phyloP scores from a whole-genome alignment of 1,140 invertebrate genomes.

The Sycobia sp. region DNA sequence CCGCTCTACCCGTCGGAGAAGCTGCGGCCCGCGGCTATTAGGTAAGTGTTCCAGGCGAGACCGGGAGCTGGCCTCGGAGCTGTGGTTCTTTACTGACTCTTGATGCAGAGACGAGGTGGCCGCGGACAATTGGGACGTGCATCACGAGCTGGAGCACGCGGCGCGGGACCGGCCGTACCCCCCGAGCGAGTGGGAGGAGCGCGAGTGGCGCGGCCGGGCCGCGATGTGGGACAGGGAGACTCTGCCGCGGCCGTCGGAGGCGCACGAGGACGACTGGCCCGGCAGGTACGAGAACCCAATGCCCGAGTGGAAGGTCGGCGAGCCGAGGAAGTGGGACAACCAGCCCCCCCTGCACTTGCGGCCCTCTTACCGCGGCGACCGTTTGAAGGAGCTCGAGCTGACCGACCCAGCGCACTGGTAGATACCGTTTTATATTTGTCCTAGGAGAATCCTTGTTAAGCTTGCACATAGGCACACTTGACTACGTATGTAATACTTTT shows the following conservation, averaged over 20 bases:
- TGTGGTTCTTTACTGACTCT: too few species aligned
- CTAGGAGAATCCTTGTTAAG: neutral
- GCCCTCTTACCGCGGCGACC: constrained; percentile 54
- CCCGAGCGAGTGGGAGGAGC: constrained; percentile 55
- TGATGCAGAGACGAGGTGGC: constrained; percentile 49
- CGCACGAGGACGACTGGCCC: constrained; percentile 57
- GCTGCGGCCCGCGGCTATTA: constrained; percentile 39
- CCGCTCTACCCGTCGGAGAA: constrained; percentile 52
- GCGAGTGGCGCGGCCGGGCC: constrained; percentile 53
- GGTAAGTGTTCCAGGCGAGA: constrained; percentile 27
- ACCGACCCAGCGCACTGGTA: constrained; percentile 45
- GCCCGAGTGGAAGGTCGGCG: constrained; percentile 56
- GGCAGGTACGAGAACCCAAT: constrained; percentile 51
- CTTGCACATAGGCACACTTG: constrained; percentile 22
- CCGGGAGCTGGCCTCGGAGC: neutral
- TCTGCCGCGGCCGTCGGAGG: constrained; percentile 50
- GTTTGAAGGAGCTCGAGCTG: constrained; percentile 55
- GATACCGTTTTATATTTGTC: constrained; percentile 19
- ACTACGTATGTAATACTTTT: neutral
- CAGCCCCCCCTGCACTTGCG: constrained; percentile 48
- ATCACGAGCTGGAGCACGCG: constrained; percentile 54
- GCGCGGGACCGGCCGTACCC: constrained; percentile 51
- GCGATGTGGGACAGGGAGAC: constrained; percentile 59
- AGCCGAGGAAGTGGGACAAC: constrained; percentile 58
- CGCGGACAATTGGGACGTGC: constrained; percentile 54